phyloP scores from a whole-genome alignment of 2,113 vertebrate species.

The Pteronura brasiliensis region DNA sequence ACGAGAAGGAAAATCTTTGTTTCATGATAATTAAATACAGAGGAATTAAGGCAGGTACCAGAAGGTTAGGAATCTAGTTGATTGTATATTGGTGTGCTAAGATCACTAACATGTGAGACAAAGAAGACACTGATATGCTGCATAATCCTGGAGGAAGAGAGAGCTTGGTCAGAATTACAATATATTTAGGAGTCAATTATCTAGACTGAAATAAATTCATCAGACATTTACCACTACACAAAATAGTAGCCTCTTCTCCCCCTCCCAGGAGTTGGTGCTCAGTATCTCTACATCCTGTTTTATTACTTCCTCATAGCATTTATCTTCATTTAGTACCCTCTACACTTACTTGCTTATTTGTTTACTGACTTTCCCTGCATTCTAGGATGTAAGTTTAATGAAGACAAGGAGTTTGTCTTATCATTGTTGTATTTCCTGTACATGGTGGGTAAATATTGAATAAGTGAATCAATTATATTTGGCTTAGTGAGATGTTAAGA shows the following conservation, averaged over 20 bases:
- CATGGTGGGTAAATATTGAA: background rate
- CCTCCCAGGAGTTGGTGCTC: background rate
- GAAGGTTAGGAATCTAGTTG: background rate
- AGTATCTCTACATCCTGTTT: background rate
- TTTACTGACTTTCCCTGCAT: background rate
- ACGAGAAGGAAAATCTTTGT: background rate
- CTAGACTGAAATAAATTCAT: background rate
- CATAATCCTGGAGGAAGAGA: background rate
- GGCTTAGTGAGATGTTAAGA: background rate
- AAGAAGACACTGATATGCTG: background rate
- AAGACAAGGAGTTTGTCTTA: background rate
- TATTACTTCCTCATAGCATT: background rate
- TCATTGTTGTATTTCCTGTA: background rate
- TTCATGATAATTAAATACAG: background rate
- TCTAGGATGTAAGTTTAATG: background rate
- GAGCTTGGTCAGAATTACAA: background rate
- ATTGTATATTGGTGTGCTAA: background rate
- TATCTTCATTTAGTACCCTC: background rate
- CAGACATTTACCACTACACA: background rate
- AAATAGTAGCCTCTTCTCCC: background rate
- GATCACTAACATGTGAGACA: background rate
- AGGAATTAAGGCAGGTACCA: background rate
- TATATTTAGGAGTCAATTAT: background rate
- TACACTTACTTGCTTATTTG: background rate
- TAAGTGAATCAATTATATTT: background rate